Conservation (phyloP, 2,888 invertebrate species). For the Dynastes tityus region DNA sequence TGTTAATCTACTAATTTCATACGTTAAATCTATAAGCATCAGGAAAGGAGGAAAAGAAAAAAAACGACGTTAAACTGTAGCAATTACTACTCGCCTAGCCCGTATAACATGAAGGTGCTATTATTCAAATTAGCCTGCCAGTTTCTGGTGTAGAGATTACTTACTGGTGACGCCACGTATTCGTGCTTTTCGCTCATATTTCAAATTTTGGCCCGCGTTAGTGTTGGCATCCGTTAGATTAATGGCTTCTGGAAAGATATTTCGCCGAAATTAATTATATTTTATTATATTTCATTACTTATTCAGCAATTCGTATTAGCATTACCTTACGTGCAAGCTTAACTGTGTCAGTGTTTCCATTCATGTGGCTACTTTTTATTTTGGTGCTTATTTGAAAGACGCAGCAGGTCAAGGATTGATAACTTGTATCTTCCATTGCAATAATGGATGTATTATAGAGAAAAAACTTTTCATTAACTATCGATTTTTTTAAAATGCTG, state of each 20-base stretch:
- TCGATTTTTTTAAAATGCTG: no score
- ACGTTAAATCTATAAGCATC: background rate
- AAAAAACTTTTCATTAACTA: no score
- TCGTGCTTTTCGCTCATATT: constrained; percentile 24
- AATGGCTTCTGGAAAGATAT: constrained; percentile 27
- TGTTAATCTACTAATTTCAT: background rate
- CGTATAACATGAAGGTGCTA: constrained; percentile 13
- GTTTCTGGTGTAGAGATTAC: constrained; percentile 26
- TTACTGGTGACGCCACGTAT: constrained; percentile 15
- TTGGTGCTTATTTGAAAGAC: no score
- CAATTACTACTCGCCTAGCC: constrained; percentile 16
- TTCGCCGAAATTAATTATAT: constrained; percentile 29
- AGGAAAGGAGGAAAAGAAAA: background rate
- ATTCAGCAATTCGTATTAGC: constrained; percentile 1
- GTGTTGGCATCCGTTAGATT: constrained; percentile 21
- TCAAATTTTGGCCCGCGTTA: constrained; percentile 23
- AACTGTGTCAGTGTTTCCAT: background rate
- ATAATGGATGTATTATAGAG: no score
- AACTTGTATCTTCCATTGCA: no score
- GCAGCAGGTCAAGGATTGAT: no score
- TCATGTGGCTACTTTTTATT: no score
- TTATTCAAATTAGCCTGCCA: constrained; percentile 15
- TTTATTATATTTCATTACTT: background rate
- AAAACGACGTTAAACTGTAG: background rate
- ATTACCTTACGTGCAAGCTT: background rate